These are phyloP conservation scores for Theretra japonica DNA, from an alignment of 2,888 invertebrate species.

Conservation along the genomic window DNA sequence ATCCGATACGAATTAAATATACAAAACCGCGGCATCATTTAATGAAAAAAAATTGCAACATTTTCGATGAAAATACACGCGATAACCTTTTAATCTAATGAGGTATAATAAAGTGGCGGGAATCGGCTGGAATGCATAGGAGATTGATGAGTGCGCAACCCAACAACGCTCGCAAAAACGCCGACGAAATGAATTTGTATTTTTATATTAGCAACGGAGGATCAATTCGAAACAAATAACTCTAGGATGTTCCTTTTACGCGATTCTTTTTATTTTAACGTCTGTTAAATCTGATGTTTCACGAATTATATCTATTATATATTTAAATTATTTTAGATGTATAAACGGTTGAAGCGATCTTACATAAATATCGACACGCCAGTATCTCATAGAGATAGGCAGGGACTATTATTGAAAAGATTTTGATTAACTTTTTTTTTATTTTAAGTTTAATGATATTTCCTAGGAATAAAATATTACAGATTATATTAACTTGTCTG, in stretches of 20 bases:
- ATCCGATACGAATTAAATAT: slow-evolving; percentile 6
- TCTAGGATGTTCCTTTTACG: neutral
- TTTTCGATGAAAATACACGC: slow-evolving; percentile 21
- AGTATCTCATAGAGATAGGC: no score
- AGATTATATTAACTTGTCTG: no score
- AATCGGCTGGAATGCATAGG: slow-evolving; percentile 24
- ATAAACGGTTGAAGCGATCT: no score
- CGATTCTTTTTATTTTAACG: no score
- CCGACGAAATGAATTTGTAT: neutral
- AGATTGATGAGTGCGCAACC: slow-evolving; percentile 23
- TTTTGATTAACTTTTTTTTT: no score
- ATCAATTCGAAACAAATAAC: slow-evolving; percentile 2
- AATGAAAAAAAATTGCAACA: slow-evolving; percentile 13
- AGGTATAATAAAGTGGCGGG: slow-evolving; percentile 25
- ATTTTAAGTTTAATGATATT: no score
- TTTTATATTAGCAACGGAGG: slow-evolving; percentile 3
- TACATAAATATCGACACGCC: no score
- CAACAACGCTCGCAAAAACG: slow-evolving; percentile 16
- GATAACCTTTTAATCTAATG: slow-evolving; percentile 27
- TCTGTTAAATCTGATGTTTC: no score
- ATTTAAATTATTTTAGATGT: no score
- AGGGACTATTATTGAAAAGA: no score
- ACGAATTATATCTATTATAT: no score
- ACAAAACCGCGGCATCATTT: neutral
- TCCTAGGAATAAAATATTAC: no score